Conservation (phyloP, 2,113 vertebrate genomes). For the Prietella phreatophila region DNA sequence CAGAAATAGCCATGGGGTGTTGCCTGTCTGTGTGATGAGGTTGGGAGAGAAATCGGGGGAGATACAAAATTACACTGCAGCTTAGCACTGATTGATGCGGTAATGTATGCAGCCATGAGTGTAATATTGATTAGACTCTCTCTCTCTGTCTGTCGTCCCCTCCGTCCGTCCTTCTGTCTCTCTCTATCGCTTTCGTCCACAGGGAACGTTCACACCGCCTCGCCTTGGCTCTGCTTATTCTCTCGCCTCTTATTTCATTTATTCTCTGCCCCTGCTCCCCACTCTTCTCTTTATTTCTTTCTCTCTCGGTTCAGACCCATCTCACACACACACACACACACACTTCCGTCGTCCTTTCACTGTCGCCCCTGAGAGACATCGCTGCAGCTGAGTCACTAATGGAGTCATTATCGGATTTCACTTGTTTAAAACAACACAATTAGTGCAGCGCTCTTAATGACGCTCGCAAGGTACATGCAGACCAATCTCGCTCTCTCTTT, state of each 20-base stretch:
- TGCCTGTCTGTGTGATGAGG: conserved; percentile 74
- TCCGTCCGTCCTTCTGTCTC: conserved; percentile 9
- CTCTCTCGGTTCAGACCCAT: background rate
- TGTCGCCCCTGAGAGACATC: conserved; percentile 60
- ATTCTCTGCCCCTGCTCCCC: conserved; percentile 34
- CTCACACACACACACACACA: conserved; percentile 19
- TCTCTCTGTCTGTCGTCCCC: conserved; percentile 15
- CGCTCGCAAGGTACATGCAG: conserved; percentile 70
- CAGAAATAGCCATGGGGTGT: conserved; percentile 80
- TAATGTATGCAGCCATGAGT: conserved; percentile 73
- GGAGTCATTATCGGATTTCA: conserved; percentile 75
- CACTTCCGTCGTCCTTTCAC: conserved; percentile 20
- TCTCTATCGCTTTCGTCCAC: conserved; percentile 3
- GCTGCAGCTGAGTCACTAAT: conserved; percentile 67
- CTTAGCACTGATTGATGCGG: conserved; percentile 75
- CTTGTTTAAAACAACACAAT: conserved; percentile 73
- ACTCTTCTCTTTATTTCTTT: conserved; percentile 18
- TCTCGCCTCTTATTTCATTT: conserved; percentile 45
- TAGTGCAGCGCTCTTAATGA: conserved; percentile 67
- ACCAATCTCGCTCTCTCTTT: conserved; percentile 53
- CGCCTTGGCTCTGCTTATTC: background rate
- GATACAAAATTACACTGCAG: conserved; percentile 77
- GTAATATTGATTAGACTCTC: conserved; percentile 66
- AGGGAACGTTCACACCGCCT: background rate
- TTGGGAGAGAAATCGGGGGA: conserved; percentile 71